Conservation (phyloP, 2,888 invertebrate genomes). For the Notodonta dromedarius region DNA sequence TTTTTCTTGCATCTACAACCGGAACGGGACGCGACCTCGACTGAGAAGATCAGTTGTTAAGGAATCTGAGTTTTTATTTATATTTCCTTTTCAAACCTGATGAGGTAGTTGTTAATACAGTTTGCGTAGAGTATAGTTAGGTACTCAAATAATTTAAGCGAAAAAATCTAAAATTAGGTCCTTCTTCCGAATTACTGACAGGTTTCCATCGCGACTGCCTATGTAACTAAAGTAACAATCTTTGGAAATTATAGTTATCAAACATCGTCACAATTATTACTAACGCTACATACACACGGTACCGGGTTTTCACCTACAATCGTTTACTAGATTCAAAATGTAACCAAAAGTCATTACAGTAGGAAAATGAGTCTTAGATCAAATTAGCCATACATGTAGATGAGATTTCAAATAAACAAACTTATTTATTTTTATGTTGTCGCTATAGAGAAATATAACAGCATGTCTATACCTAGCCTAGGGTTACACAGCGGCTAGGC, state of each 20-base stretch:
- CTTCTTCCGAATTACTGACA: not conserved
- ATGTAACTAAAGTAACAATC: slow-evolving; percentile 8
- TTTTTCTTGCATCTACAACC: no score
- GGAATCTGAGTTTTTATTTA: no score
- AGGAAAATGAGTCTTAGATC: slow-evolving; percentile 40
- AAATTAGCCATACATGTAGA: slow-evolving; percentile 40
- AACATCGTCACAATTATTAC: slow-evolving; percentile 52
- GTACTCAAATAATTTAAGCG: no score
- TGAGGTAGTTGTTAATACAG: no score
- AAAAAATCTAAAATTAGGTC: no score
- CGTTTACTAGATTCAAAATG: slow-evolving; percentile 52
- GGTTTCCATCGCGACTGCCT: not conserved
- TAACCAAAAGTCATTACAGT: slow-evolving; percentile 52
- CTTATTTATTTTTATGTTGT: slow-evolving; percentile 17
- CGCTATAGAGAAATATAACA: slow-evolving; percentile 50
- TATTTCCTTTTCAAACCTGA: no score
- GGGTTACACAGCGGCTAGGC: slow-evolving; percentile 12
- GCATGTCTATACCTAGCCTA: slow-evolving; percentile 53
- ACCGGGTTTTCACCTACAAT: slow-evolving; percentile 60
- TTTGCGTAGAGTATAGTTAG: no score
- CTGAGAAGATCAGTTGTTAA: no score
- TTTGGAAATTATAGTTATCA: slow-evolving; percentile 47
- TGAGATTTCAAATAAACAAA: slow-evolving; percentile 33
- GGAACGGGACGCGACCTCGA: no score
- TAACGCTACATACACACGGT: slow-evolving; percentile 69